Evolutionary conservation across 2,113 vertebrate species (phyloP).

Genomic region (Hypomesus transpacificus): DNA sequence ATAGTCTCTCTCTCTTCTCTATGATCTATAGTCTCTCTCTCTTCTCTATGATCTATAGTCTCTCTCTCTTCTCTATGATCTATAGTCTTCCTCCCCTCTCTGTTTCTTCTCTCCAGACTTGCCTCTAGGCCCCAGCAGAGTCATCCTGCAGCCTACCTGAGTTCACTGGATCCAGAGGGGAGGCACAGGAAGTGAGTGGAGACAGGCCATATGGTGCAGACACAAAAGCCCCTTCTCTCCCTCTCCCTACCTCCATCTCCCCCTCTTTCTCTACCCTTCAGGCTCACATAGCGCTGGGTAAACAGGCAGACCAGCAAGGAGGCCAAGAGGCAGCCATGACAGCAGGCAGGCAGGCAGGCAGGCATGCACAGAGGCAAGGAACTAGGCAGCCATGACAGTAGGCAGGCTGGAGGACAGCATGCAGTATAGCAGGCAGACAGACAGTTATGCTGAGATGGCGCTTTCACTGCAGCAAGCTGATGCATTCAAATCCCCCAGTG

Average conservation of each 20-base stretch:
- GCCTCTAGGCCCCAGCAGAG: conserved; percentile 17
- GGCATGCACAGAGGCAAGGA: not conserved
- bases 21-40: no score
- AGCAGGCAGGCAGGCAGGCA: no score
- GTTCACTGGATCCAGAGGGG: conserved; percentile 32
- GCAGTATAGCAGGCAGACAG: not conserved
- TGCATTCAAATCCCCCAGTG: conserved; percentile 13
- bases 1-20: no score
- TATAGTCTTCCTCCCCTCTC: no score
- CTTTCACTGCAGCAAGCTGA: conserved; percentile 44
- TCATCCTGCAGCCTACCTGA: conserved; percentile 37
- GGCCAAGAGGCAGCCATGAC: no score
- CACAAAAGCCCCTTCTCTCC: conserved; percentile 35
- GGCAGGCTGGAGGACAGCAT: not conserved
- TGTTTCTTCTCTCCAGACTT: not conserved
- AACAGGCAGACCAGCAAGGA: not conserved
- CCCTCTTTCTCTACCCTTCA: conserved; percentile 39
- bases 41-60: no score
- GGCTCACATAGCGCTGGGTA: conserved; percentile 10
- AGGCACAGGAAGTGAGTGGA: conserved; percentile 60
- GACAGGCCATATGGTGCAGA: conserved; percentile 66
- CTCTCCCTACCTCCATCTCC: conserved; percentile 34
- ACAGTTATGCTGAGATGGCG: conserved; percentile 38
- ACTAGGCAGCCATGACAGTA: conserved; percentile 26
- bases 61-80: no score